Evolutionary conservation across 2,797 vertebrate genomes (phyloP).

Genomic region (Denticeps clupeoides): DNA sequence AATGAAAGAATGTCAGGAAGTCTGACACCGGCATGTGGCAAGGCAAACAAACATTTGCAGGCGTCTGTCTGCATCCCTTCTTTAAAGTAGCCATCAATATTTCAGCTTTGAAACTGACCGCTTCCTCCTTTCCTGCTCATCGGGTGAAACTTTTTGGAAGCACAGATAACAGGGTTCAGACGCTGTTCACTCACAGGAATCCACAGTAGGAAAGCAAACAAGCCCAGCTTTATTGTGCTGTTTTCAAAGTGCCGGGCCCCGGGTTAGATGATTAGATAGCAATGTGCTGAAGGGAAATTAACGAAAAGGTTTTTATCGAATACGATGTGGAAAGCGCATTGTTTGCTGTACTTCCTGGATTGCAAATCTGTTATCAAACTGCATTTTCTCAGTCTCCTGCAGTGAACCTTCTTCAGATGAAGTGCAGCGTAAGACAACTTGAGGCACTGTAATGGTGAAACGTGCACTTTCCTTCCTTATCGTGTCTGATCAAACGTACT

Average conservation of each 20-base stretch:
- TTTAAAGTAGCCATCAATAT: constrained; percentile 42
- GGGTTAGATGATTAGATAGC: not conserved
- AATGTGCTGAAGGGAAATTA: not conserved
- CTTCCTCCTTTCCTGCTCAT: constrained; percentile 28
- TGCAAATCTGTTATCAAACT: too few species aligned
- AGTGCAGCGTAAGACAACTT: too few species aligned
- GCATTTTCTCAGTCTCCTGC: too few species aligned
- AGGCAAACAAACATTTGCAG: constrained; percentile 65
- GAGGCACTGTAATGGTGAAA: too few species aligned
- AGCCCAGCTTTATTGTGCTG: constrained; percentile 3
- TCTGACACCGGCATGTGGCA: constrained; percentile 51
- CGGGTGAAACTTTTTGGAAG: constrained; percentile 31
- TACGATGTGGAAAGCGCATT: too few species aligned
- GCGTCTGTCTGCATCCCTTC: constrained; percentile 54
- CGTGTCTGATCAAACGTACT: too few species aligned
- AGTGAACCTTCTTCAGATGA: too few species aligned
- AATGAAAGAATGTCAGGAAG: constrained; percentile 67
- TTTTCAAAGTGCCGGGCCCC: not conserved
- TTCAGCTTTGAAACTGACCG: constrained; percentile 21
- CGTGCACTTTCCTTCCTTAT: too few species aligned
- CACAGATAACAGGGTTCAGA: constrained; percentile 25
- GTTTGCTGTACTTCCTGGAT: too few species aligned
- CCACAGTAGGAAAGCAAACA: constrained; percentile 9
- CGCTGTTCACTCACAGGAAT: not conserved
- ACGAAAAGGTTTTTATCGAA: too few species aligned